Base-by-base conservation (phyloP, 1,140 invertebrate species). In the Monomorium pharaonis region DNA sequence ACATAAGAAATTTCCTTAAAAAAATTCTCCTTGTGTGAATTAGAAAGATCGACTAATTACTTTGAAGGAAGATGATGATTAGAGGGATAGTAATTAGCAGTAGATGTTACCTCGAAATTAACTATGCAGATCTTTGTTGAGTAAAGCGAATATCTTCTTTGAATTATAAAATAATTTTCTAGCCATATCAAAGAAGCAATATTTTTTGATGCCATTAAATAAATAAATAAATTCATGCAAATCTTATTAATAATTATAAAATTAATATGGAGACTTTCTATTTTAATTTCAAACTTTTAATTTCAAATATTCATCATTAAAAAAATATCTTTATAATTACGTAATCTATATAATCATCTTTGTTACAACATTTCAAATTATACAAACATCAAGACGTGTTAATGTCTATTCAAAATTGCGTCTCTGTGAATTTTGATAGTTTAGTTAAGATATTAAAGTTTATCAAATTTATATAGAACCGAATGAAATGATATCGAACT, bases 61-160 rank as follows among this genome's bases (percentile, higher is more conserved):
- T 77, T 84, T 89, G 83, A 77, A 56, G 51, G 58, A 87, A 85
- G 88, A 77, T 87, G 89, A 90, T 86, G 85, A 89, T 89, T 90
- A 90, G 42, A 70, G 56, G 47, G 37, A 30, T 42, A 54, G 80
- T 90, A 87, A 90, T 89, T 89, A 89, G 76, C 88, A n/a, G 56
- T 37, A 76, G 83, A 85, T 80, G 83, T 88, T 88, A 75, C 54
- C 18, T 37, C 44, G 30, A 72, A 88, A 70, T n/a, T 69, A 51
- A 67, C 44, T 80, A 30, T 51, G n/a, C 18, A 78, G 42, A 69
- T 67, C 60, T 78, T 78, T 67, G 30, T 67, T 30, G 24, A 47
- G 37, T 27, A 30, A 24, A 63, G 42, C n/a, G 30, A 78, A 37
- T 44, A 77, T 80, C 27, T 44, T 62, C 54, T 62, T 80, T 24